phyloP scores from a whole-genome alignment of 1,140 invertebrate species.

The Zaprionus taronus region DNA sequence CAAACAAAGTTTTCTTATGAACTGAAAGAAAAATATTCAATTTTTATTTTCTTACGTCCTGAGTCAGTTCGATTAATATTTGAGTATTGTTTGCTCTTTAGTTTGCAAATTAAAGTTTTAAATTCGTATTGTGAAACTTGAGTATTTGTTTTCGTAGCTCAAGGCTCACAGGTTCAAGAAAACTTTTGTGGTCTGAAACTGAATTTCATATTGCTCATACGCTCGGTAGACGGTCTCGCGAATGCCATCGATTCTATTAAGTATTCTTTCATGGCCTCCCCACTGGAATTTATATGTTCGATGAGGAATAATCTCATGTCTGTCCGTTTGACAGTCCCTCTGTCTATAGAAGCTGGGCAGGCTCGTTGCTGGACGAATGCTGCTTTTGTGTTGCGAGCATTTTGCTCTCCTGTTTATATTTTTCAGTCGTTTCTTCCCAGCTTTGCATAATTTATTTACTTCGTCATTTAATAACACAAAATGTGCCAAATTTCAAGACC shows the following conservation, averaged over 20 bases:
- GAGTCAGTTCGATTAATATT: conserved; percentile 41
- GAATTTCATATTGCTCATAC: conserved; percentile 24
- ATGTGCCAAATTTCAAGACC: conserved; percentile 1
- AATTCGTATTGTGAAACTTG: conserved; percentile 1
- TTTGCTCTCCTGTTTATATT: conserved; percentile 5
- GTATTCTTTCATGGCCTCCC: not conserved
- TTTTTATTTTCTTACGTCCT: not conserved
- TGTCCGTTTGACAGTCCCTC: not conserved
- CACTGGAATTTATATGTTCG: conserved; percentile 7
- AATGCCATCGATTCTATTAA: not conserved
- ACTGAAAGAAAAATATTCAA: conserved; percentile 21
- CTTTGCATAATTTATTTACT: conserved; percentile 30
- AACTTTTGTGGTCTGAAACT: conserved; percentile 8
- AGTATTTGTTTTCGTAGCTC: not conserved
- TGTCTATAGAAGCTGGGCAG: not conserved
- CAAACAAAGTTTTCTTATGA: conserved; percentile 40
- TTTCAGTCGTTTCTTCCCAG: conserved; percentile 4
- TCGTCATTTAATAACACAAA: conserved; percentile 14
- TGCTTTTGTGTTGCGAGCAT: not conserved
- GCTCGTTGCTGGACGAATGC: not conserved
- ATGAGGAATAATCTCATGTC: not conserved
- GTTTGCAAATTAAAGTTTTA: conserved; percentile 39
- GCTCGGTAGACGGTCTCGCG: not conserved
- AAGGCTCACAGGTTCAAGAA: not conserved
- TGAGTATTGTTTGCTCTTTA: conserved; percentile 38